These are phyloP conservation scores for Pachycephala philippinensis DNA, from an alignment of 2,113 vertebrate species.

Conservation along the genomic window DNA sequence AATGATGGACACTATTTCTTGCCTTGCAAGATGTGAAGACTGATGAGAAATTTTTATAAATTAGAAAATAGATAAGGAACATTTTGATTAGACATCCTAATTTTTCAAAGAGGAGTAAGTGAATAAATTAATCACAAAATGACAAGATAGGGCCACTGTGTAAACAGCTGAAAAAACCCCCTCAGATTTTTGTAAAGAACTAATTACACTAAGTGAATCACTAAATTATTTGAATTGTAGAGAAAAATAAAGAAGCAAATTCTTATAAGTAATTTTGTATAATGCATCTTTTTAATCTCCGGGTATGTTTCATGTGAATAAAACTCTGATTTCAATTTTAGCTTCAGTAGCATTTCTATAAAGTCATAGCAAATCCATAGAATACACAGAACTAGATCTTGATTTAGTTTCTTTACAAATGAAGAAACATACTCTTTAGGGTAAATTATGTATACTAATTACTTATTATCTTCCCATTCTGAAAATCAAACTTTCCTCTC, in stretches of 20 bases:
- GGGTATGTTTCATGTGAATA: not conserved
- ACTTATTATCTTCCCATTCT: not conserved
- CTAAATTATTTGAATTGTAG: not conserved
- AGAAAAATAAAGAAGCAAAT: not conserved
- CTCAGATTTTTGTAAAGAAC: not conserved
- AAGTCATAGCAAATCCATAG: not conserved
- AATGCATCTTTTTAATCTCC: not conserved
- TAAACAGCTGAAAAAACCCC: rapidly evolving
- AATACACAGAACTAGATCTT: not conserved
- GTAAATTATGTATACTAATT: not conserved
- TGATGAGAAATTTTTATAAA: slow-evolving; percentile 6
- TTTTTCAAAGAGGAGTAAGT: not conserved
- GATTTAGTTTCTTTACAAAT: not conserved
- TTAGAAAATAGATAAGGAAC: not conserved
- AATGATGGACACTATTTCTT: slow-evolving; percentile 1
- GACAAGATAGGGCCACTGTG: not conserved
- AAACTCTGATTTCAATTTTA: not conserved
- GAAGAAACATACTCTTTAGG: not conserved
- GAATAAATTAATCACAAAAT: not conserved
- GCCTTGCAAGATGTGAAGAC: not conserved
- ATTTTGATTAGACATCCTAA: slow-evolving; percentile 9
- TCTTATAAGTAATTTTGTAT: not conserved
- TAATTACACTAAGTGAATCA: not conserved
- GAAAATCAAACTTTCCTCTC: not conserved
- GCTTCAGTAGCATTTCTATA: not conserved